Evolutionary conservation across 2,113 vertebrate genomes (phyloP).

Genomic region (Plestiodon gilberti): DNA sequence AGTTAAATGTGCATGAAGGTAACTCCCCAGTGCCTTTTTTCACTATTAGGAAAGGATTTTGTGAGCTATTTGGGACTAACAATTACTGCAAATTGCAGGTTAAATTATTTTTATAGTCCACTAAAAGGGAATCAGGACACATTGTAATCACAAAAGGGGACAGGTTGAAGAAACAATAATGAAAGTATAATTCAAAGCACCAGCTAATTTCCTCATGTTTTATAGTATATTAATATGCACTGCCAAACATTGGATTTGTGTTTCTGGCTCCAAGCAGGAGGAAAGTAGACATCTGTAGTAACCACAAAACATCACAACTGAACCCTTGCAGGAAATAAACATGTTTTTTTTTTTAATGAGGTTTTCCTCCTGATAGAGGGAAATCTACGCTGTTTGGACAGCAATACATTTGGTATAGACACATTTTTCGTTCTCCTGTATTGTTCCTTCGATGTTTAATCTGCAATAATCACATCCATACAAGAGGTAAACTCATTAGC

Average conservation of each 20-base stretch:
- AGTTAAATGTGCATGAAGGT: conserved; percentile 6
- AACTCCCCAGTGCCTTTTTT: not conserved
- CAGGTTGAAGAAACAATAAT: conserved; percentile 21
- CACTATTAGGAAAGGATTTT: conserved; percentile 14
- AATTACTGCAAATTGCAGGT: conserved; percentile 28
- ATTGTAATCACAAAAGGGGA: conserved; percentile 23
- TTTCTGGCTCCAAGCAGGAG: not conserved
- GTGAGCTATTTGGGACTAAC: conserved; percentile 19
- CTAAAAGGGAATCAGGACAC: conserved; percentile 20
- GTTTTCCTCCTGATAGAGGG: not conserved
- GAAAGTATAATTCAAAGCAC: conserved; percentile 23
- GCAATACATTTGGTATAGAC: not conserved
- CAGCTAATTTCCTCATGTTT: conserved; percentile 24
- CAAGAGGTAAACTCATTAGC: conserved; percentile 19
- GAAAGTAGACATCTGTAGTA: conserved; percentile 7
- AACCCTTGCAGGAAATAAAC: not conserved
- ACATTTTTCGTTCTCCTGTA: not conserved
- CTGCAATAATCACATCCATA: conserved; percentile 12
- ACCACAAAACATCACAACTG: not conserved
- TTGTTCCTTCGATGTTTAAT: conserved; percentile 11
- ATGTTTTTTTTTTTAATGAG: conserved; percentile 16
- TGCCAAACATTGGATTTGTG: conserved; percentile 9
- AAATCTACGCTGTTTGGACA: not conserved
- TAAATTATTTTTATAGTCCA: conserved; percentile 34
- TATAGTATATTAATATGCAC: conserved; percentile 20